These are phyloP conservation scores for Pinctada fucata DNA, from an alignment of 2,888 invertebrate species.

Conservation along the genomic window DNA sequence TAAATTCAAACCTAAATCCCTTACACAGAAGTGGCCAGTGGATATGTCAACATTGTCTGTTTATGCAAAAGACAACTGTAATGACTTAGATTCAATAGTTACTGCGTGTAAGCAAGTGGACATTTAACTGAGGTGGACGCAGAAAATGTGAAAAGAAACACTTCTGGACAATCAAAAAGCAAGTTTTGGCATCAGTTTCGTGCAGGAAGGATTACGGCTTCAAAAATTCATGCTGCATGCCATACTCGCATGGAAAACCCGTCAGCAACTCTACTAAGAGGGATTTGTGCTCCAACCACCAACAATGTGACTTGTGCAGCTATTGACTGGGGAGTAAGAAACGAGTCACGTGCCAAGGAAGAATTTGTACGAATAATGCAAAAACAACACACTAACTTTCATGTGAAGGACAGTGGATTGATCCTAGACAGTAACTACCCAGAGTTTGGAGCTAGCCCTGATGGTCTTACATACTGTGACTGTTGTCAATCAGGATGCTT, in stretches of 20 bases:
- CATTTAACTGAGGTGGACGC: constrained; percentile 16
- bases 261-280: constrained; percentile 18
- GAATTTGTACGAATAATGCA: not conserved
- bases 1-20: not conserved
- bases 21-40: not conserved
- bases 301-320: constrained; percentile 16
- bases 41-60: not conserved
- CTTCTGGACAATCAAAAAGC: constrained; percentile 29
- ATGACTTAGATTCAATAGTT: no score
- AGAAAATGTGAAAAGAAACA: constrained; percentile 22
- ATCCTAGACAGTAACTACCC: constrained; percentile 12
- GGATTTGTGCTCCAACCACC: constrained; percentile 29
- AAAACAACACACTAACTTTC: constrained; percentile 17
- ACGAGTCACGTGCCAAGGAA: constrained; percentile 26
- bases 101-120: no score
- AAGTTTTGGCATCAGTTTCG: constrained; percentile 34
- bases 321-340: constrained; percentile 19
- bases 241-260: constrained; percentile 7
- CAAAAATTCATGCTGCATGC: constrained; percentile 34
- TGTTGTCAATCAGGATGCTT: constrained; percentile 24
- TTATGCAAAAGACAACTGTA: no score
- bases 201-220: constrained; percentile 40
- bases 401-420: constrained; percentile 18
- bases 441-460: constrained; percentile 30
- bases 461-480: constrained; percentile 30